These are phyloP conservation scores for Campopleginae sp. DNA, from an alignment of 2,888 invertebrate genomes.

Conservation along the genomic window DNA sequence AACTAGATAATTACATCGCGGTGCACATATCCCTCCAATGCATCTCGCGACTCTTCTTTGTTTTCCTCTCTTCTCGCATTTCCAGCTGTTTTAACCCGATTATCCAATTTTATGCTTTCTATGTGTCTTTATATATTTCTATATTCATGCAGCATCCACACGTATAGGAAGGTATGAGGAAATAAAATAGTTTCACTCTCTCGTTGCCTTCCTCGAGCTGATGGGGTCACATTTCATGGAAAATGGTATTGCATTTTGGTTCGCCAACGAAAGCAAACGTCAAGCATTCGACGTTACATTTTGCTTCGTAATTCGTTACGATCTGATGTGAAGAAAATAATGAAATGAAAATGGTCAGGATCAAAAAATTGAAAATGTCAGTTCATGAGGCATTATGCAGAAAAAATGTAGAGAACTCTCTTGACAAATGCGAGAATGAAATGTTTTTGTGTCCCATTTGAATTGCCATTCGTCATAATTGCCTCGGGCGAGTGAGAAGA, in stretches of 20 bases:
- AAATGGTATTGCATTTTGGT: conserved; percentile 14
- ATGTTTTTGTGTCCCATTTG: neutral
- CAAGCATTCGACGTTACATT: neutral
- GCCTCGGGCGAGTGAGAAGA: neutral
- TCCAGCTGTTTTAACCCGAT: conserved; percentile 57
- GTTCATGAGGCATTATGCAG: neutral
- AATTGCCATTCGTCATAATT: neutral
- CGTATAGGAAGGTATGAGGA: neutral
- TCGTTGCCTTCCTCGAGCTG: neutral
- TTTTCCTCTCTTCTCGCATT: conserved; percentile 36
- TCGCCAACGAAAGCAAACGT: neutral
- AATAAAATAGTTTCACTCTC: conserved; percentile 14
- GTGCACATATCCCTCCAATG: conserved; percentile 18
- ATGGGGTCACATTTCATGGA: neutral
- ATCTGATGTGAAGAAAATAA: neutral
- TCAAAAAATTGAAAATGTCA: neutral
- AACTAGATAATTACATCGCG: conserved; percentile 67
- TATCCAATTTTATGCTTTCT: conserved; percentile 44
- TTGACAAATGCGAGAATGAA: conserved; percentile 12
- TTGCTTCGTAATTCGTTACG: neutral
- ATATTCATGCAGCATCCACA: neutral
- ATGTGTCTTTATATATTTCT: neutral
- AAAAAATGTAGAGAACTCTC: neutral
- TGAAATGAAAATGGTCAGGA: neutral
- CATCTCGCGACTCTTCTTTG: conserved; percentile 33